phyloP scores from a whole-genome alignment of 2,888 invertebrate species.

The Campopleginae sp. region DNA sequence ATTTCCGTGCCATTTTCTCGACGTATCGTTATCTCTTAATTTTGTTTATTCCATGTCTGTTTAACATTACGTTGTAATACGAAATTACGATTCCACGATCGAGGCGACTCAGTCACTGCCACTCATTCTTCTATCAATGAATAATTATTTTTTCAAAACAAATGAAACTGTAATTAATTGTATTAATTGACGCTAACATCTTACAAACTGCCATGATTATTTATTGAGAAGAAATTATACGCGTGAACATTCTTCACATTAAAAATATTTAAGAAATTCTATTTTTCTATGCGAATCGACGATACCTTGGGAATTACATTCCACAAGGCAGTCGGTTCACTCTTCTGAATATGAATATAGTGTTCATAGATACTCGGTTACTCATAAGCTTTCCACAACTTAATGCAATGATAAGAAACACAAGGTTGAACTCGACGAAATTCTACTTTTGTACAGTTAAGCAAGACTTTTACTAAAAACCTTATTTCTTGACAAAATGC shows the following conservation, averaged over 20 bases:
- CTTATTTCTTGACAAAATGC: neutral
- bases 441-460: neutral
- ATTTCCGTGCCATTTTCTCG: neutral
- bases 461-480: neutral
- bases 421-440: neutral
- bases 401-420: neutral
- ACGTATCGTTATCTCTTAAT: neutral
- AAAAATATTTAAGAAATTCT: slow-evolving; percentile 10
- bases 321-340: neutral
- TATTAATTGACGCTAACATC: neutral
- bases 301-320: neutral
- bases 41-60: neutral
- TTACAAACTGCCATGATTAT: slow-evolving; percentile 8
- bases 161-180: neutral
- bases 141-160: neutral
- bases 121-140: slow-evolving; percentile 21
- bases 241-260: neutral
- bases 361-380: neutral
- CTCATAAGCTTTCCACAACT: neutral
- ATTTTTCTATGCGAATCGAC: slow-evolving; percentile 7
- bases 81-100: slow-evolving; percentile 23
- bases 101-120: slow-evolving; percentile 44
- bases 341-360: neutral
- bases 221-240: neutral
- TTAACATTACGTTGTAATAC: neutral